Base-by-base conservation (phyloP, 2,797 vertebrate genomes). In the Melanitta fusca region DNA sequence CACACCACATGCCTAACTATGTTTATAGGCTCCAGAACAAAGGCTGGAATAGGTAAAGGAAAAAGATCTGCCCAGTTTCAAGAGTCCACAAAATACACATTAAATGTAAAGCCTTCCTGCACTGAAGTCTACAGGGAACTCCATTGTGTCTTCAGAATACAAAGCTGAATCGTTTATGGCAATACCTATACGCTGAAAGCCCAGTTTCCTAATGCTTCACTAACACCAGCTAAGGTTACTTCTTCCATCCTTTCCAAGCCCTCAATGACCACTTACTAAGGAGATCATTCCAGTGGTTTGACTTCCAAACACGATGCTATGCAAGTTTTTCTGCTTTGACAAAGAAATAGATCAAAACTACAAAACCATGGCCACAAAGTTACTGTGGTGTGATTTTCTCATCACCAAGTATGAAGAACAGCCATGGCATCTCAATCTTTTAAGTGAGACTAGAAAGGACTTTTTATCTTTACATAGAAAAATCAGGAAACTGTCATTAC, bases 321-420 rank as follows among this genome's bases (percentile, higher is more conserved):
- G 41, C 24, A 77, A 65, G 3, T 85, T 65, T 89, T 71, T 62
- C 34, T 61, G 9, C 39, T 65, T 85, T 68, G 36, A 80, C 36
- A 71, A 89, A 82, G 25, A 84, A 93, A 85, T 24, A 41, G 61
- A 92, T 70, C 24, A 89, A 86, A 92, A 85, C 36, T 77, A 78
- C 49, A 56, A 30, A 95, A 91, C 38, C 61, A 60, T 34, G 13
- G 34, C 60, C 53, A 74, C 32, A 51, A 53, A 83, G 82, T 32
- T 68, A 66, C 4, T 39, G 34, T 64, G 43, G 64, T 27, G 51
- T 21, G 6, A 80, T 74, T 92, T 88, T 49, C 80, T 79, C 68
- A 85, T 38, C 20, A 25, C 34, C n/a, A 68, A 62, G 24, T 6
- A 14, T 22, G 57, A 47, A 65, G 89, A 95, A 93, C 34, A 87